phyloP scores from a whole-genome alignment of 2,888 invertebrate species.

The Catocala sponsa region DNA sequence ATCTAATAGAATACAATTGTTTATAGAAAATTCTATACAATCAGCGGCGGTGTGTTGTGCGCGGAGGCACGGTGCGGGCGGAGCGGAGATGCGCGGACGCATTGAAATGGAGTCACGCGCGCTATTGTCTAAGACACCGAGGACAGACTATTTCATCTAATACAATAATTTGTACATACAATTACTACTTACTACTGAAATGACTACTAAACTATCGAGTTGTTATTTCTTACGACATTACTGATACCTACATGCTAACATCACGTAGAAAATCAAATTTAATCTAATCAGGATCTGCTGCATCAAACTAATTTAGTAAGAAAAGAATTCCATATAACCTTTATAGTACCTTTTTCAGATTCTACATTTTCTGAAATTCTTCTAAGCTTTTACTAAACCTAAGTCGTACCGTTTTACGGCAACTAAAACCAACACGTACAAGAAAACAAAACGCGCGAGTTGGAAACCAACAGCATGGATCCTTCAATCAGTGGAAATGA shows the following conservation, averaged over 20 bases:
- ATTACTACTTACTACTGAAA: constrained; percentile 62
- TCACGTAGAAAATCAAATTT: background rate
- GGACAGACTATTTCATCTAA: constrained; percentile 64
- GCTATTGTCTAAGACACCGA: constrained; percentile 66
- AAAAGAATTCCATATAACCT: too few species aligned
- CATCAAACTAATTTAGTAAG: too few species aligned
- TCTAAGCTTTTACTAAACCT: background rate
- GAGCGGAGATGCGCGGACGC: constrained; percentile 45
- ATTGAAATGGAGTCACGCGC: constrained; percentile 74
- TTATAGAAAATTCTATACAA: constrained; percentile 64
- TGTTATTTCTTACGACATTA: constrained; percentile 32
- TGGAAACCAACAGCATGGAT: constrained; percentile 53
- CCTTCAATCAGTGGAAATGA: constrained; percentile 78
- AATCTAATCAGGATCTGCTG: too few species aligned
- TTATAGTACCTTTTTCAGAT: too few species aligned
- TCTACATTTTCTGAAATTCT: too few species aligned
- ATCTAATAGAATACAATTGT: constrained; percentile 62
- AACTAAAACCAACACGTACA: constrained; percentile 11
- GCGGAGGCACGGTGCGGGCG: constrained; percentile 42
- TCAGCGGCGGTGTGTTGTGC: constrained; percentile 50
- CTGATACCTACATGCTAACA: background rate
- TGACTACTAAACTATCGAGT: constrained; percentile 52
- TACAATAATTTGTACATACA: constrained; percentile 56
- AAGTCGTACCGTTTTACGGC: background rate
- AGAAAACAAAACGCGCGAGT: constrained; percentile 27